These are phyloP conservation scores for Ellobius talpinus DNA, from an alignment of 2,113 vertebrate species.

Conservation along the genomic window DNA sequence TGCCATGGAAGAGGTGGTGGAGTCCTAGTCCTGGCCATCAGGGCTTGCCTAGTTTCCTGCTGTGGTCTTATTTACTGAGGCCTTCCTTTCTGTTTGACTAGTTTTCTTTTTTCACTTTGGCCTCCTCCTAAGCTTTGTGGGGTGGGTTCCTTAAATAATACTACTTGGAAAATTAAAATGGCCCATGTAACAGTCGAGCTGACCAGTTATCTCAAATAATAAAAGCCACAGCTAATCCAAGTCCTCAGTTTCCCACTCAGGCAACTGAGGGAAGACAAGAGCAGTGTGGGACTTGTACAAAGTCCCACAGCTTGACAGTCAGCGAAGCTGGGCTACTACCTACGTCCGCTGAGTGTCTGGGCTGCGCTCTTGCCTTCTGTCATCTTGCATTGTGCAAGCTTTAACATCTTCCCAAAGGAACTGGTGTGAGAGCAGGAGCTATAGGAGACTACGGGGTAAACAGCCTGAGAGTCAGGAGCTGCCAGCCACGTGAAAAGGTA, in stretches of 20 bases:
- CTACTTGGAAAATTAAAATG: constrained; percentile 18
- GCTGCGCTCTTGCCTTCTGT: not conserved
- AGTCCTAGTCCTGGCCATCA: not conserved
- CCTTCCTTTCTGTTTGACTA: constrained; percentile 27
- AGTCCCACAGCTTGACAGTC: not conserved
- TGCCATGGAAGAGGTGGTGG: not conserved
- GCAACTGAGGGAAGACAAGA: not conserved
- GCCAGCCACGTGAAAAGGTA: not conserved
- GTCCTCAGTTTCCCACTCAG: not conserved
- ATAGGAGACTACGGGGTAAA: not conserved
- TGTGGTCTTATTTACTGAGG: not conserved
- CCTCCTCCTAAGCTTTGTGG: not conserved
- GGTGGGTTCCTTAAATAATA: not conserved
- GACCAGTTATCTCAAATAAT: not conserved
- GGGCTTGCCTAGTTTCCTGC: not conserved
- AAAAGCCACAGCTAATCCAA: constrained; percentile 13
- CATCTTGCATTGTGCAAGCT: not conserved
- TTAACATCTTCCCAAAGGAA: not conserved
- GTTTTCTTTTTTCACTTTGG: not conserved
- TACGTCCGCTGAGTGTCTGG: not conserved
- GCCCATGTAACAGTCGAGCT: not conserved
- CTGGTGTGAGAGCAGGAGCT: not conserved
- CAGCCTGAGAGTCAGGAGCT: not conserved
- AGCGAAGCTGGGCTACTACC: not conserved
- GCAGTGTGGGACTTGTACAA: not conserved